phyloP scores from a whole-genome alignment of 2,888 invertebrate species.

The Teinopalpus imperialis region DNA sequence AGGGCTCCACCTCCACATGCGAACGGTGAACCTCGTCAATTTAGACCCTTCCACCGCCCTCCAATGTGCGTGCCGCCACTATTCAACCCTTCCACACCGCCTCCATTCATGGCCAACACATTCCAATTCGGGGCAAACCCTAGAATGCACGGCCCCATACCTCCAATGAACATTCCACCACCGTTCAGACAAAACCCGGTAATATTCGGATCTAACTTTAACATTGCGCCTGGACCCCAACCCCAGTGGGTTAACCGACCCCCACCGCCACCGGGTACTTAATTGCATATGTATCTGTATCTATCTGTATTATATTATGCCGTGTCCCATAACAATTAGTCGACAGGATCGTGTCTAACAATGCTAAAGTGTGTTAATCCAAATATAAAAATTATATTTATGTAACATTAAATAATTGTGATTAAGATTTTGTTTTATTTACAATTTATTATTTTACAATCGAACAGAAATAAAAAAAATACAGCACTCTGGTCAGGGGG shows the following conservation, averaged over 20 bases:
- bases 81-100: conserved; percentile 41
- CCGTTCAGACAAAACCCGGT: conserved; percentile 49
- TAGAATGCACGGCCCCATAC: conserved; percentile 40
- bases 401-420: conserved; percentile 63
- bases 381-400: conserved; percentile 75
- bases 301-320: conserved; percentile 30
- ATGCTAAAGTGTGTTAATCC: conserved; percentile 76
- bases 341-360: conserved; percentile 43
- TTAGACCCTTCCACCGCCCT: no score
- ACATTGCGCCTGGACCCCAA: conserved; percentile 44
- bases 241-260: conserved; percentile 60
- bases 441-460: conserved; percentile 29
- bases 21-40: conserved; percentile 28
- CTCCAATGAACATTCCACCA: conserved; percentile 38
- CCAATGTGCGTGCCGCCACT: conserved; percentile 40
- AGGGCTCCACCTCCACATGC: conserved; percentile 52
- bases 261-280: conserved; percentile 71
- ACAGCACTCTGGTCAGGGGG: no score
- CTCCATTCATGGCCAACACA: conserved; percentile 40
- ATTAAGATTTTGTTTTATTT: conserved; percentile 34
- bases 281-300: conserved; percentile 38
- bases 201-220: conserved; percentile 52
- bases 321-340: conserved; percentile 46
- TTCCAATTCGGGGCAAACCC: conserved; percentile 55
- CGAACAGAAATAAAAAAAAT: no score